Evolutionary conservation across 2,797 vertebrate species (phyloP), one percentile per base, ranked within the genome.

Genomic region (Momotus momota): DNA sequence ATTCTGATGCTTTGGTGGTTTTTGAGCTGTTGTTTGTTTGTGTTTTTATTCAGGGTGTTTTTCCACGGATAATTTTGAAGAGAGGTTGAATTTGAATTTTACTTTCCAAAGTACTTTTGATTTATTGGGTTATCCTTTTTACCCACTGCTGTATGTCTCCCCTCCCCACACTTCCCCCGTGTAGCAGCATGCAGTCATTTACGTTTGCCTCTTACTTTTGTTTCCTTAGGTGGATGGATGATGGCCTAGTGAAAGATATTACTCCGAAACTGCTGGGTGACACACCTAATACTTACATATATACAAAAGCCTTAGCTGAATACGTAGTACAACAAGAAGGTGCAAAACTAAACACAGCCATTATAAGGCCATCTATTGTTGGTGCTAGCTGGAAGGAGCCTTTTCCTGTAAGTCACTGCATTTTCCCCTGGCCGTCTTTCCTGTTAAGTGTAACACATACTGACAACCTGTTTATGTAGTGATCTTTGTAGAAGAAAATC

Each of bases 361-460:
- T 99, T 90, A 91, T 99, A 81, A 99, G 99, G 85, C 99, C 99
- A 2, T 99, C 99, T 19, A 99, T 99, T 79, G 99, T 99, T 25
- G 99, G 99, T 95, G 99, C 99, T 96, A 99, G 99, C 97, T 99
- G 99, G 99, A 99, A 99, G 81, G 99, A 99, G 81, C 99, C 99
- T 15, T 99, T 99, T 95, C 99, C 99, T 22, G 99, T 99, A 98
- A 99, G 99, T 98, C 70, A 26, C 2, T 51, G 35, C 46, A 8
- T 51, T 78, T 79, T 86, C 23, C 49, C 25, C 13, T 73, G 16
- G 18, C 17, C 6, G 1, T 70, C 35, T 62, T 72, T 22, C 67
- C n/a, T 82, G 33, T 73, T 33, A 80, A 25, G 13, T 52, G 19
- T 67, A 48, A 33, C 41, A 23, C 6, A 12, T 61, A 14, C 27